A percentile compares a stretch with the other conserved stretches of the same genome.
Evolutionary conservation across 2,888 invertebrate species (phyloP).

Genomic region (Agelastica alni): DNA sequence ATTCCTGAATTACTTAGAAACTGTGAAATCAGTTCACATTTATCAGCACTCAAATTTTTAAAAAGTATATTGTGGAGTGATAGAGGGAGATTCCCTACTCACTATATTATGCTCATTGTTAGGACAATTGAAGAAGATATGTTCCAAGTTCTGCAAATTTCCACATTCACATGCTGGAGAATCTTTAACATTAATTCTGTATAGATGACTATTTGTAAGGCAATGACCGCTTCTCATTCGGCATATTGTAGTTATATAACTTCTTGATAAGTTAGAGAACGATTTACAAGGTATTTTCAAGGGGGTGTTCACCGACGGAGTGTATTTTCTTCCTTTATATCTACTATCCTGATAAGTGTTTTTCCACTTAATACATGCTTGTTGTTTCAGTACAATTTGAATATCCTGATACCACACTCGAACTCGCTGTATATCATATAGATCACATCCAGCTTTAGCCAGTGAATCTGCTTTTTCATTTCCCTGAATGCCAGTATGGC

Average conservation of each 20-base stretch:
- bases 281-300: slow-evolving; percentile 2
- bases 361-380: too few species aligned
- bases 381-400: too few species aligned
- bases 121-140: slow-evolving; percentile 1
- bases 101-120: neutral
- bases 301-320: too few species aligned
- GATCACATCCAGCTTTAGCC: neutral
- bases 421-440: too few species aligned
- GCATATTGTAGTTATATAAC: neutral
- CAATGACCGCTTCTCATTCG: neutral
- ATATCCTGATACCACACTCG: too few species aligned
- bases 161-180: neutral
- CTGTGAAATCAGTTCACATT: neutral
- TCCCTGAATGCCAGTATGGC: too few species aligned
- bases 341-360: neutral
- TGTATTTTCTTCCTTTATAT: neutral
- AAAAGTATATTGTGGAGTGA: too few species aligned
- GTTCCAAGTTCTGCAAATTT: neutral
- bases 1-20: neutral
- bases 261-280: neutral
- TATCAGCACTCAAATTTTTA: too few species aligned
- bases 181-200: slow-evolving; percentile 1
- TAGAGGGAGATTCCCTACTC: too few species aligned
- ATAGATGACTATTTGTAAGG: neutral
- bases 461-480: neutral